Evolutionary conservation across 1,140 invertebrate genomes (phyloP).

Genomic region (Drosophila rhopaloa): DNA sequence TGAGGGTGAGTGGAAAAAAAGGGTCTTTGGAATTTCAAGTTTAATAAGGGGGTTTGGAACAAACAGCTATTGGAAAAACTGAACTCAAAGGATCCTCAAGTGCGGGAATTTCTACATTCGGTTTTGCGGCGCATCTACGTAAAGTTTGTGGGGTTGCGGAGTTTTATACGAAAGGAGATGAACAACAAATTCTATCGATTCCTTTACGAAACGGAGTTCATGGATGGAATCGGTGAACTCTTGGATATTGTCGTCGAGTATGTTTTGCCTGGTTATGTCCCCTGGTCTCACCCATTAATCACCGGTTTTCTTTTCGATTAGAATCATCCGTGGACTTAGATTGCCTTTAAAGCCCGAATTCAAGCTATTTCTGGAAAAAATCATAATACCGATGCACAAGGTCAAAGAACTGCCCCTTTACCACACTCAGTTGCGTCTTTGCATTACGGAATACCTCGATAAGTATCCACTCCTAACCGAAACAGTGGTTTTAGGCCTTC

Average conservation of each 20-base stretch:
- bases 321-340: background rate
- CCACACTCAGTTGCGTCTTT: background rate
- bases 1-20: background rate
- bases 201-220: background rate
- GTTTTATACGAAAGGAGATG: background rate
- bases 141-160: background rate
- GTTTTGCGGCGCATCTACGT: background rate
- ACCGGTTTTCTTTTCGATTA: background rate
- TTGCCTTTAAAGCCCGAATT: background rate
- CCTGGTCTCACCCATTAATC: background rate
- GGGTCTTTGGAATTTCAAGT: background rate
- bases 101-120: background rate
- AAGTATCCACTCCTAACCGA: too few species aligned
- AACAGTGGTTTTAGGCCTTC: background rate
- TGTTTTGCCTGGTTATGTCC: background rate
- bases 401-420: fast-evolving
- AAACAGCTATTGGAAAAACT: background rate
- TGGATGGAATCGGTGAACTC: background rate
- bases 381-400: background rate
- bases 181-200: background rate
- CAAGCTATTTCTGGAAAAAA: background rate
- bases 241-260: background rate
- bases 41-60: background rate
- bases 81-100: background rate
- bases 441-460: background rate